Conservation (phyloP, 2,113 vertebrate species). For the Tachysurus fulvidraco region DNA sequence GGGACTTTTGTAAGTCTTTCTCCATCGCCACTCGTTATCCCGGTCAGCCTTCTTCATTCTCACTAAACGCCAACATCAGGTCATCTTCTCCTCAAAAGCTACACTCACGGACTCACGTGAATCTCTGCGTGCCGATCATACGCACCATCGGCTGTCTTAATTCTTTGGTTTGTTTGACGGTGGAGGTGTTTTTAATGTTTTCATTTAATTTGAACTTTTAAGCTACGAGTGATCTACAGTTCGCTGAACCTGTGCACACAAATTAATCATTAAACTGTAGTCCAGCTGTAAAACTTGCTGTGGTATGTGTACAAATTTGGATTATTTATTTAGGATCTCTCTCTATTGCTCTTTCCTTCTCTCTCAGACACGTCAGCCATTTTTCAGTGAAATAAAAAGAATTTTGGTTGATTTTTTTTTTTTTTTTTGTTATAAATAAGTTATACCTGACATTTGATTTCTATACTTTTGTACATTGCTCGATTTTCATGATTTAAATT, state of each 20-base stretch:
- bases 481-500: constrained; percentile 13
- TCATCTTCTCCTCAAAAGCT: not conserved
- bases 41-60: not conserved
- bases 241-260: constrained; percentile 55
- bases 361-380: constrained; percentile 15
- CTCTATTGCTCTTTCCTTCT: not conserved
- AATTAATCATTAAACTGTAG: constrained; percentile 61
- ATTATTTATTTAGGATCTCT: constrained; percentile 49
- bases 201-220: constrained; percentile 56
- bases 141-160: constrained; percentile 60
- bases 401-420: constrained; percentile 35
- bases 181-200: constrained; percentile 53
- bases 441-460: constrained; percentile 40
- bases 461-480: constrained; percentile 50
- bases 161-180: constrained; percentile 58
- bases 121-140: constrained; percentile 55
- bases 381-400: constrained; percentile 11
- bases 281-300: constrained; percentile 53
- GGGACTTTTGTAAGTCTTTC: not conserved
- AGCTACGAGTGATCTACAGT: constrained; percentile 56
- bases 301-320: constrained; percentile 71
- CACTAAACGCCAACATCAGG: not conserved
- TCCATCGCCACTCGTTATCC: not conserved
- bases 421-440: not conserved
- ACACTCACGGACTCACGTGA: not conserved